Evolutionary conservation across 2,888 invertebrate species (phyloP), one percentile per base, ranked within the genome.

Genomic region (Apamea epomidion): DNA sequence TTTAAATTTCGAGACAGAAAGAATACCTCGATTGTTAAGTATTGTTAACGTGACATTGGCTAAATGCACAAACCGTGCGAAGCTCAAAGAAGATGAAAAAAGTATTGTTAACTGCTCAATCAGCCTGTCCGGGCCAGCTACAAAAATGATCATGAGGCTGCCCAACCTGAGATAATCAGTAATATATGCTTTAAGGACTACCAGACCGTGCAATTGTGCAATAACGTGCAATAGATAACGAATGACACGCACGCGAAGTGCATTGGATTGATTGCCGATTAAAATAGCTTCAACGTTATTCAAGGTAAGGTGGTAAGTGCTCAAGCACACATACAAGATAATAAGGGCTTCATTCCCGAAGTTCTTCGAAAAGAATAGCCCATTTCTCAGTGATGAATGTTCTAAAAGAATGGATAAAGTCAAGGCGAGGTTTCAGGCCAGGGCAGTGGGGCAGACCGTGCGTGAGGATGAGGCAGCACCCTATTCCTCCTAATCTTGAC

Each of bases 191-290:
- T 32, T 29, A 6, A 14, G 7, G 58, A 14, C 25, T 42, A 29
- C 14, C 18, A 81, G 42, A 72, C 81, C 42, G 42, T 71, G 62
- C n/a, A 81, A 42, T 81, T 51, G 14, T 32, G 37, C 18, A 51
- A 42, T 10, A 60, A 25, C 25, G 6, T 29, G 37, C 37, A 42
- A 29, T 51, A 71, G 51, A 72, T 72, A 79, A 81, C n/a, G n/a
- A 51, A 51, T 32, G 14, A 16, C 29, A 62, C 62, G 51, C 18
- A 81, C 71, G 42, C 29, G 81, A 62, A 42, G 6, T 51, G n/a
- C 32, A 65, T 54, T 32, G 21, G 8, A 58, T 32, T 78, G 3
- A n/a, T n/a, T 45, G 18, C 2, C 4, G 32, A 32, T 75, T 74
- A 18, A 21, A 71, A 42, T n/a, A 42, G n/a, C 12, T 42, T 42